Base-by-base conservation (phyloP, 2,113 vertebrate species). In the Rhombomys opimus region DNA sequence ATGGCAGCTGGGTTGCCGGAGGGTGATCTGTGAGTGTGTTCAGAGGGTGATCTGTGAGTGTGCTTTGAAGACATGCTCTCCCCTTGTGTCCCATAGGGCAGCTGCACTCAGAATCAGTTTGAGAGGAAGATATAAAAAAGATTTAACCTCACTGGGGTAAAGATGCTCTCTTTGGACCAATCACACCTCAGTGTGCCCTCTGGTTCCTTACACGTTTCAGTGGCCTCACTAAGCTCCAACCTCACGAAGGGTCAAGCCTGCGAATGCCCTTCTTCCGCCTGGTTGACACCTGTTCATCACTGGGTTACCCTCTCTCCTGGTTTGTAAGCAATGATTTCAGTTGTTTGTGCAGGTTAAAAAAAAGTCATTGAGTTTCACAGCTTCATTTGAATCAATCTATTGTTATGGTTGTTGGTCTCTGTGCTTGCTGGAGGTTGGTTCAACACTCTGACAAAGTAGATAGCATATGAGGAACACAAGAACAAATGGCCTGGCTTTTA, bases 291-390 rank as follows among this genome's bases (percentile, higher is more conserved):
- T 80, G 63, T 35, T 72, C 35, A 38, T 90, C 27, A 59, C 5
- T 57, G 52, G 12, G 22, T 27, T 1, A 73, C 35, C 27, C 50
- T 72, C 68, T 50, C 8, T 35, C 50, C 65, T 46, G 3, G 46
- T 73, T 52, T 77, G 41, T 75, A 90, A 93, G 85, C 18, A 57
- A 27, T 38, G 8, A 59, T 57, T 96, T 84, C n/a, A 59, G 61
- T 52, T 72, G 91, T 54, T 90, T 90, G 30, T 63, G 20, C 30
- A 68, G 25, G n/a, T 92, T 52, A 94, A 85, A 96, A 68, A 67
- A 52, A 5, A 87, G 13, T 90, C 72, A 82, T 0, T 50, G 13
- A 92, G 67, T 90, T 90, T 59, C 77, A 52, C 46, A 86, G 70
- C 22, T 90, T 93, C 65, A 73, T 82, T 87, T 65, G 46, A 50